Base-by-base conservation (phyloP, 2,113 vertebrate species). In the Connochaetes taurinus region DNA sequence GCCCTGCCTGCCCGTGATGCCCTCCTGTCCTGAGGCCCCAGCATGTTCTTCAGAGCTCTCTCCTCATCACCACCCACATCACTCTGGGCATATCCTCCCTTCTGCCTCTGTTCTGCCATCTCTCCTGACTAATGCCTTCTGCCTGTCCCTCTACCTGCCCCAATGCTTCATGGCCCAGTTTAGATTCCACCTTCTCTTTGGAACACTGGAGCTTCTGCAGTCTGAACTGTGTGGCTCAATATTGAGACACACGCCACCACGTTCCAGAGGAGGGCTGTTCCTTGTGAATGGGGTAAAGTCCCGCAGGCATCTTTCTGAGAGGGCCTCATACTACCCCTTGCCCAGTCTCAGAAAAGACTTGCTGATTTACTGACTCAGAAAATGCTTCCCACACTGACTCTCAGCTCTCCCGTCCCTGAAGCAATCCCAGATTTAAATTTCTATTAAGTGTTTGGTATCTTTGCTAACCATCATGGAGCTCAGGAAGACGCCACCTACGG, bases 161-260 rank as follows among this genome's bases (percentile, higher is more conserved):
- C 82, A 74, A 1, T 0, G 19, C 43, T 13, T 17, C 2, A 5
- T 0, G n/a, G 12, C 45, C 78, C 21, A 29, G 62, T 19, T 21
- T 53, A 52, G 64, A 43, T 6, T 8, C 76, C 17, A 19, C 10
- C 17, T 7, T 53, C 31, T 67, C 47, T 53, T 40, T 11, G 84
- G 57, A 47, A 33, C 33, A 12, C 5, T 23, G 19, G 33, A 23
- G 58, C 40, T 11, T 31, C 57, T 53, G 23, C 0, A 1, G 25
- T 57, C 58, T 64, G 62, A 92, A 31, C 50, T 40, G 16, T 0
- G 3, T 23, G 57, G 33, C 31, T 64, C 60, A 7, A 23, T 17
- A 13, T 0, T 1, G 62, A 87, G 71, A 83, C 33, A 29, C 0
- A 15, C 12, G 10, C 19, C 0, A 0, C 31, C 78, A 13, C 0